Base-by-base conservation (phyloP, 2,113 vertebrate genomes). In the Anoplopoma fimbria region DNA sequence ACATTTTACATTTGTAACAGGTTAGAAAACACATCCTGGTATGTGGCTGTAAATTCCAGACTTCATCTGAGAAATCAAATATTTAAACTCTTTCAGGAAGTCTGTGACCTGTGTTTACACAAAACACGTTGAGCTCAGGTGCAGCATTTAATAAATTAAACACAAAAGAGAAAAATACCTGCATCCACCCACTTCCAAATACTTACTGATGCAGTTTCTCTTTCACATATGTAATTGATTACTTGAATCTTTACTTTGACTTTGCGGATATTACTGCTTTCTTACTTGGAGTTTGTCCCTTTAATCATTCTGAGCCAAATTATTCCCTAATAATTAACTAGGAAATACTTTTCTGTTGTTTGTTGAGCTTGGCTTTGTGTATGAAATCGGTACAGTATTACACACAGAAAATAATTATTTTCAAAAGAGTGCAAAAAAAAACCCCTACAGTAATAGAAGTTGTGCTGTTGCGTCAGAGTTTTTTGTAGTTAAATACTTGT, bases 241-340 rank as follows among this genome's bases (percentile, higher is more conserved):
- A 72, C 29, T 17, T 42, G 15, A 17, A 42, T 42, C 9, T 29
- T 31, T 25, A 57, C 27, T 25, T 38, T 47, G 8, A 29, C 23
- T 49, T 69, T 57, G 6, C 2, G 49, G 15, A 9, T 15, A 15
- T 38, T 7, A 2, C 10, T 15, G 10, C n/a, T 38, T 53, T 2
- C 23, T 60, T 36, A 4, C 14, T 60, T 25, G 0, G n/a, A 67
- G 1, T 67, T 68, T 62, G 10, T 12, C 23, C n/a, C 2, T 0
- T 2, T 1, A 38, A 65, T 17, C 25, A 27, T 29, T 2, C 7
- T 29, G 40, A 55, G n/a, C 8, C 19, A 29, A 27, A 62, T 12
- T 19, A 68, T 81, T 49, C 15, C n/a, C n/a, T n/a, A n/a, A n/a
- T n/a, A n/a, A 75, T 84, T 63, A 76, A 84, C 45, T 45, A 79